These are phyloP conservation scores for Syngnathus floridae DNA, from an alignment of 2,113 vertebrate species.

Conservation along the genomic window DNA sequence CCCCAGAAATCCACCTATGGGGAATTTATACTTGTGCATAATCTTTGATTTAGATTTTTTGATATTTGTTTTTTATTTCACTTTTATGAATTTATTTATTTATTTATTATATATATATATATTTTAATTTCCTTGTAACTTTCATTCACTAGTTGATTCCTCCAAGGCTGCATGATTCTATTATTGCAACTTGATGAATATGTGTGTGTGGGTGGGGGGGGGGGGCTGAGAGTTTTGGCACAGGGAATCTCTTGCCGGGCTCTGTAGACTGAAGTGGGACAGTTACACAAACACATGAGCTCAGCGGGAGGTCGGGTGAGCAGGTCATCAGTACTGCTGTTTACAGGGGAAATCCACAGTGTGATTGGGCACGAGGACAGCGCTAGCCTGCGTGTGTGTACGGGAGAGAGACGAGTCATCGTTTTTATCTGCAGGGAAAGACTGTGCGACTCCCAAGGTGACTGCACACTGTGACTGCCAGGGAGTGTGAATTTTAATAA, in stretches of 20 bases:
- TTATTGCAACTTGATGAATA: not conserved
- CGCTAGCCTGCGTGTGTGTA: conserved; percentile 2
- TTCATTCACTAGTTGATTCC: not conserved
- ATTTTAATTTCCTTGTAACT: not conserved
- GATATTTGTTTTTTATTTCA: no score
- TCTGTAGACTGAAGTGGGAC: conserved; percentile 44
- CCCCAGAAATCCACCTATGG: no score
- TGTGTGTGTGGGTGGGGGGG: conserved; percentile 10
- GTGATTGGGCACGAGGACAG: conserved; percentile 12
- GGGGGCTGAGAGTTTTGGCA: no score
- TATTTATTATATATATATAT: no score
- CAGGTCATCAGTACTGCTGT: conserved; percentile 40
- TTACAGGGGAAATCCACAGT: conserved; percentile 44
- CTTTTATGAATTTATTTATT: no score
- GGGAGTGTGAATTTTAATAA: conserved; percentile 34
- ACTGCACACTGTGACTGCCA: conserved; percentile 27
- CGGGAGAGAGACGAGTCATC: conserved; percentile 6
- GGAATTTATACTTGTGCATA: no score
- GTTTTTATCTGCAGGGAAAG: conserved; percentile 29
- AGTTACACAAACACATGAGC: conserved; percentile 46
- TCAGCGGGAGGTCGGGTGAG: conserved; percentile 40
- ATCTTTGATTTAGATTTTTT: no score
- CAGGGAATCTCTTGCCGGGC: conserved; percentile 38
- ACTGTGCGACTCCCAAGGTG: conserved; percentile 25
- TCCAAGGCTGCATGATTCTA: conserved; percentile 20